These are phyloP conservation scores for Xenopus tropicalis DNA, from an alignment of 2,113 vertebrate species.

Conservation along the genomic window DNA sequence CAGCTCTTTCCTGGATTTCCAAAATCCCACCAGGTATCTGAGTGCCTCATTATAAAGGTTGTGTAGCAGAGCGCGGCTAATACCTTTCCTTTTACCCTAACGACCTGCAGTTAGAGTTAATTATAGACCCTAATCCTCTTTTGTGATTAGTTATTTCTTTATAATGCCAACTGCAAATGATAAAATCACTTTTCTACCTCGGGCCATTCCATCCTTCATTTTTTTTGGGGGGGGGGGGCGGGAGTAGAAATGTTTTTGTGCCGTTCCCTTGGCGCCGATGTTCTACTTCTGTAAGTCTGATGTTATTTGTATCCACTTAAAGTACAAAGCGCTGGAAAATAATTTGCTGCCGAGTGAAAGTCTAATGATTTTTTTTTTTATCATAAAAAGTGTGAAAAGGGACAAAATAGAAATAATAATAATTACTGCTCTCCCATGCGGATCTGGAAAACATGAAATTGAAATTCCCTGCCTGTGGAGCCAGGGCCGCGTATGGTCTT, in stretches of 20 bases:
- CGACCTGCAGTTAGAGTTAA: slow-evolving; percentile 61
- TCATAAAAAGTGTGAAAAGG: neutral
- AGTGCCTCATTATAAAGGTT: slow-evolving; percentile 39
- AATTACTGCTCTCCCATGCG: slow-evolving; percentile 7
- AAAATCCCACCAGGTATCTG: slow-evolving; percentile 46
- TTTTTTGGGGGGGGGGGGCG: neutral
- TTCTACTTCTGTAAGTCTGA: neutral
- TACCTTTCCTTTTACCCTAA: slow-evolving; percentile 57
- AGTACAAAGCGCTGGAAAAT: neutral
- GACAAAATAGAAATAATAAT: slow-evolving; percentile 12
- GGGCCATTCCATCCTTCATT: neutral
- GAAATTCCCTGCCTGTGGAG: no score
- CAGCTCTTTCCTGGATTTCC: slow-evolving; percentile 33
- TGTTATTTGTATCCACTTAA: neutral
- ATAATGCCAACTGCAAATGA: slow-evolving; percentile 32
- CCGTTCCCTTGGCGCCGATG: neutral
- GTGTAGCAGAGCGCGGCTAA: slow-evolving; percentile 48
- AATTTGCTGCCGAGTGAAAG: neutral
- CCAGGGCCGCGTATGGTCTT: no score
- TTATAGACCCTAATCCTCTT: slow-evolving; percentile 52
- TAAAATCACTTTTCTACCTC: slow-evolving; percentile 30
- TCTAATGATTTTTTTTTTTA: slow-evolving; percentile 1
- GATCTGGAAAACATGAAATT: slow-evolving; percentile 1
- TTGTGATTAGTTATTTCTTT: slow-evolving; percentile 53
- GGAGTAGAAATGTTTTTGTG: neutral